phyloP scores from a whole-genome alignment of 2,113 vertebrate species.

The Gadus chalcogrammus region DNA sequence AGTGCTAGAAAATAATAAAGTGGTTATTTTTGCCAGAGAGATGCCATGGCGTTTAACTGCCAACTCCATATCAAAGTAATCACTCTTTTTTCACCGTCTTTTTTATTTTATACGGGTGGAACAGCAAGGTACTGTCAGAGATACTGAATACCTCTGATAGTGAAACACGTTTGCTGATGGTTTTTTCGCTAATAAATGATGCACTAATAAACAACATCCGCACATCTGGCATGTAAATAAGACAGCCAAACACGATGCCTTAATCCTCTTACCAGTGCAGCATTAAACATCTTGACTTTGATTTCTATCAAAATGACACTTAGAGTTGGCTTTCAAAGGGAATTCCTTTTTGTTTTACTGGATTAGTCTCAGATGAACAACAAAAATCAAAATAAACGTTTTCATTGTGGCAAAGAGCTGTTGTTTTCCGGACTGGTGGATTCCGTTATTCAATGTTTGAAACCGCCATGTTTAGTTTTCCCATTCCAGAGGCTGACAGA shows the following conservation, averaged over 20 bases:
- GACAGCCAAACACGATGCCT: not conserved
- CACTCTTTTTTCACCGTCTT: not conserved
- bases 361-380: constrained; percentile 29
- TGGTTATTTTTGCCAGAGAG: no score
- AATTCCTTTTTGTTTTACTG: constrained; percentile 14
- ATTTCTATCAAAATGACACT: no score
- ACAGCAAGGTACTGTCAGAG: not conserved
- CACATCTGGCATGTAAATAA: not conserved
- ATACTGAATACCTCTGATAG: no score
- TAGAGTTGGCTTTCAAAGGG: not conserved
- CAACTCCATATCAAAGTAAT: no score
- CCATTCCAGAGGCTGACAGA: constrained; percentile 49
- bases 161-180: no score
- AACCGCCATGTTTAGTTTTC: constrained; percentile 62
- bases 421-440: constrained; percentile 51
- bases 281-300: not conserved
- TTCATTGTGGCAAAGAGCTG: constrained; percentile 22
- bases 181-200: not conserved
- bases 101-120: not conserved
- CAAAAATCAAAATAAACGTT: constrained; percentile 6
- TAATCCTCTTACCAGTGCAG: not conserved
- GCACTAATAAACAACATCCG: not conserved
- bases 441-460: constrained; percentile 52
- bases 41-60: no score
- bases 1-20: no score